Conservation (phyloP, 2,113 vertebrate species). For the Stomatorhinus ivindoensis region DNA sequence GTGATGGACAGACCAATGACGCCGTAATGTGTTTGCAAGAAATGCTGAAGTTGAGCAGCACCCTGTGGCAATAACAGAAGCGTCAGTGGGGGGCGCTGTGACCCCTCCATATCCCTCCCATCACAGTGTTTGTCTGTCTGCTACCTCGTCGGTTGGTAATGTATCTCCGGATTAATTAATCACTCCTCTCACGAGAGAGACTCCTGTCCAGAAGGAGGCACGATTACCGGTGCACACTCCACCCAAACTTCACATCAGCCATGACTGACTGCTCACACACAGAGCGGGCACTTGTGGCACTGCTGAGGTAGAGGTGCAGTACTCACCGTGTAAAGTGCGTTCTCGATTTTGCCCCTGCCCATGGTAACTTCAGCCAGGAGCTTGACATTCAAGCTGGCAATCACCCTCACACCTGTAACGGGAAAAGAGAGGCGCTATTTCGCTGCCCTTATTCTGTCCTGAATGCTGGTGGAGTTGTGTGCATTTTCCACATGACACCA, state of each 20-base stretch:
- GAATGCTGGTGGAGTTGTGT: neutral
- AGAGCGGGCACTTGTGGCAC: too few species aligned
- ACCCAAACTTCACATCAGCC: neutral
- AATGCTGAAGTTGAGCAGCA: neutral
- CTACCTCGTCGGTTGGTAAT: too few species aligned
- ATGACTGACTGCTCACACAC: too few species aligned
- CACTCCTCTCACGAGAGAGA: neutral
- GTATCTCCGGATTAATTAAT: neutral
- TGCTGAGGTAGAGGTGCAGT: neutral
- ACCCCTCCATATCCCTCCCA: too few species aligned
- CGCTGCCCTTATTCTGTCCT: neutral
- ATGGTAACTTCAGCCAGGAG: neutral
- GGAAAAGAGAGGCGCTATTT: neutral
- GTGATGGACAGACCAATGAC: neutral
- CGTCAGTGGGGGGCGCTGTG: neutral
- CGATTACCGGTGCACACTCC: neutral
- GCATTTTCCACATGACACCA: neutral
- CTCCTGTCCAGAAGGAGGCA: neutral
- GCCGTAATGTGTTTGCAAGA: neutral
- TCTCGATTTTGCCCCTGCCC: neutral
- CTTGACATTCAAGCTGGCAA: neutral
- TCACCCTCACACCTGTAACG: neutral
- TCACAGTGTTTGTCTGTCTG: too few species aligned
- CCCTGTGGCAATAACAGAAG: neutral
- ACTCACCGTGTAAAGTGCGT: neutral